Evolutionary conservation across 2,888 invertebrate genomes (phyloP).

Genomic region (Pyrrhia umbra): DNA sequence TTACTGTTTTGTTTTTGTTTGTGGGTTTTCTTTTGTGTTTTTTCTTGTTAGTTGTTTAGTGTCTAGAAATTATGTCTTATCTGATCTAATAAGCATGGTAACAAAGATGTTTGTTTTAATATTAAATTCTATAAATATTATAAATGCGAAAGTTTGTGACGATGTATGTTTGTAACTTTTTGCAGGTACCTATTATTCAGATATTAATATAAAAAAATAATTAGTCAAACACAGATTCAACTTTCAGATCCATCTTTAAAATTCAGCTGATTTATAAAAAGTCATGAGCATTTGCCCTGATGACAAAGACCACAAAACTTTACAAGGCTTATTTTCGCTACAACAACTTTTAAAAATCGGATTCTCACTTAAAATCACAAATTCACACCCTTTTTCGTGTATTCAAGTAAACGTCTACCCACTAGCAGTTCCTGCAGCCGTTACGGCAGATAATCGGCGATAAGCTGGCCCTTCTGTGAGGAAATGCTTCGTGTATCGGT

Average conservation of each 20-base stretch:
- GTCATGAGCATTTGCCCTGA: too few species aligned
- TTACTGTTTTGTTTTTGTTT: constrained; percentile 22
- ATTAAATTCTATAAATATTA: too few species aligned
- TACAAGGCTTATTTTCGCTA: background rate
- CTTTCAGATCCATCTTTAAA: too few species aligned
- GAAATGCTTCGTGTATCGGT: constrained; percentile 28
- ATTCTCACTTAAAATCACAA: background rate
- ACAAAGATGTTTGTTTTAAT: background rate
- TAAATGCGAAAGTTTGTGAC: too few species aligned
- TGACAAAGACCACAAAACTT: background rate
- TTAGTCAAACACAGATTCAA: too few species aligned
- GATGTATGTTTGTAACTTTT: too few species aligned
- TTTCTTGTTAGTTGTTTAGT: constrained; percentile 12
- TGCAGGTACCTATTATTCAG: too few species aligned
- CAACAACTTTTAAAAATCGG: background rate
- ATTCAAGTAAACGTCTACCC: background rate
- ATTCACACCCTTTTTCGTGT: background rate
- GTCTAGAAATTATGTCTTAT: constrained; percentile 12
- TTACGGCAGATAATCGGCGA: constrained; percentile 38
- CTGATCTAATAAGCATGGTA: background rate
- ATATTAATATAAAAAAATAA: too few species aligned
- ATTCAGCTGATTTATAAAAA: too few species aligned
- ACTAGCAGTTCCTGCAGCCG: constrained; percentile 9
- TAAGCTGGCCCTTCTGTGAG: constrained; percentile 23
- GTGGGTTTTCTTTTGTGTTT: constrained; percentile 11